Conservation (phyloP, 2,113 vertebrate genomes). For the Bos indicus region DNA sequence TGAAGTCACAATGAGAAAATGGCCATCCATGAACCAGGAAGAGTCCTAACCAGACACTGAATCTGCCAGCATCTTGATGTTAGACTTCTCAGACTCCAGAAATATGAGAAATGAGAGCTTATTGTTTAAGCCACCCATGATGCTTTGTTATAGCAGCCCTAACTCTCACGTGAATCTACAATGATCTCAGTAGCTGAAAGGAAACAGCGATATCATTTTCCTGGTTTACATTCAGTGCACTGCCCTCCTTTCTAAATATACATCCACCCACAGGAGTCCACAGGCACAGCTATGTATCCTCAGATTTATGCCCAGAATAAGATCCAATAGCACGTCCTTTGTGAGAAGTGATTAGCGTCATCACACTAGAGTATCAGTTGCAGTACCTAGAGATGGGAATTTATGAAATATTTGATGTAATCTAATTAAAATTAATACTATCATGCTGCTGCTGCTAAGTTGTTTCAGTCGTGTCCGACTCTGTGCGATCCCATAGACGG, state of each 20-base stretch:
- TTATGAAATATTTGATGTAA: not conserved
- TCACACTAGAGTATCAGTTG: not conserved
- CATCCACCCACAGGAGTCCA: not conserved
- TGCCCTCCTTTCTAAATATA: not conserved
- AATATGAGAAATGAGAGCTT: not conserved
- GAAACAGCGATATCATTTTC: not conserved
- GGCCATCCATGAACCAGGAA: not conserved
- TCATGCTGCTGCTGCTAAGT: too few relatives aligned
- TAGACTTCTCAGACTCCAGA: not conserved
- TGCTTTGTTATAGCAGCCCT: not conserved
- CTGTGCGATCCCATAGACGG: too few relatives aligned
- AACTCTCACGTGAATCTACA: too few relatives aligned
- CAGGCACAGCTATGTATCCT: not conserved
- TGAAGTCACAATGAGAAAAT: not conserved
- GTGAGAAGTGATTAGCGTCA: not conserved
- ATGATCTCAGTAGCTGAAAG: not conserved
- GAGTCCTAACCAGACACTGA: not conserved
- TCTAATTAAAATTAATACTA: not conserved
- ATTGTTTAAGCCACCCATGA: not conserved
- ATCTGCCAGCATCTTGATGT: not conserved
- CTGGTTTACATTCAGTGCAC: not conserved
- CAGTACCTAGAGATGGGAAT: not conserved
- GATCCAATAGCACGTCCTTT: not conserved
- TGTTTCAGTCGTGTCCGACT: too few relatives aligned
- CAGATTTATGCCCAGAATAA: not conserved